Base-by-base conservation (phyloP, 2,888 invertebrate genomes). In the Cataglyphis albicans region DNA sequence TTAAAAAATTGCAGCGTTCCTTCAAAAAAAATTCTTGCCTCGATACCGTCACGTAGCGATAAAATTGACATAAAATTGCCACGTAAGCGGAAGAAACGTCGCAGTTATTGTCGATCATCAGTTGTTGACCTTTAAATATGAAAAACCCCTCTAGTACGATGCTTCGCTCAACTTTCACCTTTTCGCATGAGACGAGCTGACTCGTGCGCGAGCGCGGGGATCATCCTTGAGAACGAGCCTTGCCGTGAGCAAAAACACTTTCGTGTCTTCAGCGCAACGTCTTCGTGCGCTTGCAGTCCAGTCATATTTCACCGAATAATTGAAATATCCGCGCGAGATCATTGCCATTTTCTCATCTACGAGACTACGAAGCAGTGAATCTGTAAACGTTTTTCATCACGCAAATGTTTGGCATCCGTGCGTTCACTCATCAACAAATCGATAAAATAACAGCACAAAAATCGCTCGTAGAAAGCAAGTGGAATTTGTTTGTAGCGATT, bases 111-210 rank as follows among this genome's bases (percentile, higher is more conserved):
- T 81, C 81, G 81, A 48, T 52, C 63, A 55, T 52, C 63, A 80
- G 78, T 80, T 73, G 78, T 80, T 80, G 78, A 80, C 78, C 78
- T 80, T 80, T 80, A 80, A 80, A 80, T 80, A 80, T 80, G 78
- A 80, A 80, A 80, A 80, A 44, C 74, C 52, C 52, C 78, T 80
- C 59, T n/a, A 25, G 57, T 73, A 73, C 74, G 59, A 73, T 32
- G 74, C 78, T 35, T 59, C 59, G 78, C 74, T 80, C 78, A 80
- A 80, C 78, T 80, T 80, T 80, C 78, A 80, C 78, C 78, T 80
- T 78, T 80, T 57, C 78, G 74, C 59, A 59, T 80, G 35, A 59
- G 78, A 74, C 74, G 74, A 80, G 78, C 68, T 3, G 29, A 41
- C 78, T 73, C 44, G 64, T 78, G 74, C 52, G 68, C 76, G 72